Conservation (phyloP, 2,797 vertebrate species). For the Gambelia wislizenii region DNA sequence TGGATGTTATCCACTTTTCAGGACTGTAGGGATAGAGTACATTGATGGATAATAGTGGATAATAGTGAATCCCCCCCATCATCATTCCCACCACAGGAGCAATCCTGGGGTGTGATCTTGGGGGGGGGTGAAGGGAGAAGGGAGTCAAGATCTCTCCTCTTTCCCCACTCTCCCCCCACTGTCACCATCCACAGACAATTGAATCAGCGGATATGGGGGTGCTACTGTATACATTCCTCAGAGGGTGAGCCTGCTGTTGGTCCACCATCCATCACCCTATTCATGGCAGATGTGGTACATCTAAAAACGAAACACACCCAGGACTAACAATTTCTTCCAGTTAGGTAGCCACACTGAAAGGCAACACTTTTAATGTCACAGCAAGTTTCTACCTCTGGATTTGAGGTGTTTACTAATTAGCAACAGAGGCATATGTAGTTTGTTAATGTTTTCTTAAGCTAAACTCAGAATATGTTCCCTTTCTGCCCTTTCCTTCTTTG, state of each 20-base stretch:
- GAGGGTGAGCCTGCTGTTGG: not conserved
- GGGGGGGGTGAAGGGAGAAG: too few species aligned
- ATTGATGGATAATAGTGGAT: too few species aligned
- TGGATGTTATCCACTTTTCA: too few species aligned
- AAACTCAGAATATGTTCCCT: conserved; percentile 59
- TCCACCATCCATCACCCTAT: not conserved
- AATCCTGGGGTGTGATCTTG: too few species aligned
- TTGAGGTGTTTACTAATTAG: conserved; percentile 49
- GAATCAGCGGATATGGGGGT: too few species aligned
- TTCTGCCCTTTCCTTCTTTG: conserved; percentile 67
- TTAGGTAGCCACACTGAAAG: not conserved
- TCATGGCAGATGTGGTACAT: not conserved
- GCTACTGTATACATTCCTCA: too few species aligned
- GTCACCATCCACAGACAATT: too few species aligned
- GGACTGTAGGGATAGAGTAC: too few species aligned
- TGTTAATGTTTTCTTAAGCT: conserved; percentile 70
- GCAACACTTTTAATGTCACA: not conserved
- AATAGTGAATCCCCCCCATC: too few species aligned
- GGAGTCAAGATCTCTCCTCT: too few species aligned
- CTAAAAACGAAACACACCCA: not conserved
- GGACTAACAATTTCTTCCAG: not conserved
- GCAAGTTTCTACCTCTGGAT: not conserved
- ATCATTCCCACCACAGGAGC: too few species aligned
- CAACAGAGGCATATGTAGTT: conserved; percentile 37
- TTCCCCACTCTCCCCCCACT: too few species aligned